Conservation (phyloP, 2,113 vertebrate species). For the Cryptotis parvus region DNA sequence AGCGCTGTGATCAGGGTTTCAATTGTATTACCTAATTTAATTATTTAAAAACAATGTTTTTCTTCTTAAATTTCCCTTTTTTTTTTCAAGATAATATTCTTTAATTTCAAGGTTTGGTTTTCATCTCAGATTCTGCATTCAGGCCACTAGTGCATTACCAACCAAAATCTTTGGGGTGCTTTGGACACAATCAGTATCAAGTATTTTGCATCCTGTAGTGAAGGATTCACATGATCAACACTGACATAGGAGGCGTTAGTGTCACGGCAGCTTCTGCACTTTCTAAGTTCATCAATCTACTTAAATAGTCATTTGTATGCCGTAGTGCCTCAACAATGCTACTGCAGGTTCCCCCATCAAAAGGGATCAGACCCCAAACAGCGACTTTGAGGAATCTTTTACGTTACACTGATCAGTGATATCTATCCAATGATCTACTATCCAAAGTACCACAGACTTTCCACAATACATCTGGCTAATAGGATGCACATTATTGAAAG, state of each 20-base stretch:
- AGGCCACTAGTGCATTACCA: background rate
- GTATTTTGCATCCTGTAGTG: background rate
- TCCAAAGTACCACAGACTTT: constrained; percentile 30
- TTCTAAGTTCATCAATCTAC: background rate
- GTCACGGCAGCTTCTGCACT: background rate
- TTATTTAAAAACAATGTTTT: background rate
- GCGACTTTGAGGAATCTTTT: constrained; percentile 48
- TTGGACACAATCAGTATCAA: background rate
- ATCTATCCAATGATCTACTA: constrained; percentile 16
- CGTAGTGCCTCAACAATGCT: constrained; percentile 6
- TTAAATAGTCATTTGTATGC: background rate
- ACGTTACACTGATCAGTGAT: constrained; percentile 22
- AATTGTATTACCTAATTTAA: background rate
- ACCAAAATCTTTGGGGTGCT: background rate
- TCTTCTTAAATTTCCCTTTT: too few species aligned
- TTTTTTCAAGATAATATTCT: constrained; percentile 37
- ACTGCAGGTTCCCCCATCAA: background rate
- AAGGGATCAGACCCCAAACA: background rate
- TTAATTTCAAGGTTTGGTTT: constrained; percentile 7
- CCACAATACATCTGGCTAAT: constrained; percentile 39
- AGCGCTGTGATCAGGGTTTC: background rate
- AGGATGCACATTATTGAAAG: constrained; percentile 56
- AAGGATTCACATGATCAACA: background rate
- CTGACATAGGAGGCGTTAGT: background rate
- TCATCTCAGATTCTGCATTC: background rate